phyloP scores from a whole-genome alignment of 1,140 invertebrate species.

The Drosophila guanche region DNA sequence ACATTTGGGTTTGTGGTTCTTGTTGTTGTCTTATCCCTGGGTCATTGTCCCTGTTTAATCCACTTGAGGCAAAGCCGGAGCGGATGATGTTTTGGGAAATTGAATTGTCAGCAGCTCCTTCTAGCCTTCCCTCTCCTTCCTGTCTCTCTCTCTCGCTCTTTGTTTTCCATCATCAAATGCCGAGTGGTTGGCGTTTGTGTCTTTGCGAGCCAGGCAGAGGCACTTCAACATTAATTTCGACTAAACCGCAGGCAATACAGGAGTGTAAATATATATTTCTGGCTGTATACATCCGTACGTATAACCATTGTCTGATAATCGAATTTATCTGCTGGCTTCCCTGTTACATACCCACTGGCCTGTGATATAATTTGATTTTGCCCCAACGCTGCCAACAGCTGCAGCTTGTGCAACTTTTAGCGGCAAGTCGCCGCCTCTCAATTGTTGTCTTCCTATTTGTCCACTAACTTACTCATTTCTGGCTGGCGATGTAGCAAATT shows the following conservation, averaged over 20 bases:
- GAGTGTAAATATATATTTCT: constrained; percentile 10
- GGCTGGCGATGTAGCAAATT: constrained; percentile 47
- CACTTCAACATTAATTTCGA: constrained; percentile 76
- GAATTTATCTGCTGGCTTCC: constrained; percentile 54
- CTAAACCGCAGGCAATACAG: constrained; percentile 57
- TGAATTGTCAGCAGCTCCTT: constrained; percentile 37
- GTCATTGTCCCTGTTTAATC: constrained; percentile 29
- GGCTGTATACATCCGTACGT: not conserved
- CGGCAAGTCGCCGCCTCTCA: not conserved
- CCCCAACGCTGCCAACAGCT: constrained; percentile 8
- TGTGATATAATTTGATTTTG: constrained; percentile 69
- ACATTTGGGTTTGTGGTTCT: not conserved
- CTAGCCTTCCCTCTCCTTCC: too few relatives aligned
- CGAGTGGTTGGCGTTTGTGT: constrained; percentile 14
- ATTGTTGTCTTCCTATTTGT: not conserved
- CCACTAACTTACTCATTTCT: constrained; percentile 30
- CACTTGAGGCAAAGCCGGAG: not conserved
- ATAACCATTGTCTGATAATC: constrained; percentile 55
- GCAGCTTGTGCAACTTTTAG: not conserved
- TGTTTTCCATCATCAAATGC: not conserved
- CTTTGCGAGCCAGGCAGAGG: constrained; percentile 26
- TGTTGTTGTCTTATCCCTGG: not conserved
- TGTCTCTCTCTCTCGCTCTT: not conserved
- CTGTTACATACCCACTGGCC: constrained; percentile 26
- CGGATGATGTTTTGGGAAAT: constrained; percentile 9